Conservation (phyloP, 2,888 invertebrate genomes). For the Cephus pulcher region DNA sequence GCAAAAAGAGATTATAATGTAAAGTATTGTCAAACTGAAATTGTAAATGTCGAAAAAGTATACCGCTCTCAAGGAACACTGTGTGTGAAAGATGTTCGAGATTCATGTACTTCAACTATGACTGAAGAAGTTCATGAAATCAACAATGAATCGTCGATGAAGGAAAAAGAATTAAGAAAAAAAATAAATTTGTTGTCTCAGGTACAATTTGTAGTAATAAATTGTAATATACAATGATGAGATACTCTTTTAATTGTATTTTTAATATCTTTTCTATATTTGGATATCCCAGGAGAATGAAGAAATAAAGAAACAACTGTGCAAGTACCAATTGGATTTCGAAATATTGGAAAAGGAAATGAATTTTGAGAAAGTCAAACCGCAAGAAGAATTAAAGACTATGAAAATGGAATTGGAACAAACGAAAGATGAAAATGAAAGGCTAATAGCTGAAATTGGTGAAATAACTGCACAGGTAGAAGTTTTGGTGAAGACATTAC, state of each 20-base stretch:
- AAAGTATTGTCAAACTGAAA: conserved; percentile 17
- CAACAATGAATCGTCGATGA: conserved; percentile 20
- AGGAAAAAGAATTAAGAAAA: conserved; percentile 13
- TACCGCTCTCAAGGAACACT: neutral
- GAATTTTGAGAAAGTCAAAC: conserved; percentile 32
- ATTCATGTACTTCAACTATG: neutral
- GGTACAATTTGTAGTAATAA: neutral
- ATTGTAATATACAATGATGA: neutral
- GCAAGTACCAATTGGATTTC: conserved; percentile 44
- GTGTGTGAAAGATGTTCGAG: conserved; percentile 9
- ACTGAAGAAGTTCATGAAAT: neutral
- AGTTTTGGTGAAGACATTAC: conserved; percentile 34
- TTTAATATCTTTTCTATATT: neutral
- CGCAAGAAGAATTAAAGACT: conserved; percentile 14
- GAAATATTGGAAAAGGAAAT: conserved; percentile 49
- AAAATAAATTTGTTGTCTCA: neutral
- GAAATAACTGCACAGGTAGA: conserved; percentile 26
- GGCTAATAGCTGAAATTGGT: conserved; percentile 33
- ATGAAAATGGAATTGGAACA: conserved; percentile 26
- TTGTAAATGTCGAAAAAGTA: conserved; percentile 7
- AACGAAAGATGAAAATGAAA: conserved; percentile 33
- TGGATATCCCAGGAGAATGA: conserved; percentile 32
- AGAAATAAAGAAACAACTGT: conserved; percentile 44
- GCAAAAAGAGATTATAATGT: conserved; percentile 12
- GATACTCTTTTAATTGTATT: neutral